Evolutionary conservation across 1,140 invertebrate genomes (phyloP).

Genomic region (Gerris buenoi): DNA sequence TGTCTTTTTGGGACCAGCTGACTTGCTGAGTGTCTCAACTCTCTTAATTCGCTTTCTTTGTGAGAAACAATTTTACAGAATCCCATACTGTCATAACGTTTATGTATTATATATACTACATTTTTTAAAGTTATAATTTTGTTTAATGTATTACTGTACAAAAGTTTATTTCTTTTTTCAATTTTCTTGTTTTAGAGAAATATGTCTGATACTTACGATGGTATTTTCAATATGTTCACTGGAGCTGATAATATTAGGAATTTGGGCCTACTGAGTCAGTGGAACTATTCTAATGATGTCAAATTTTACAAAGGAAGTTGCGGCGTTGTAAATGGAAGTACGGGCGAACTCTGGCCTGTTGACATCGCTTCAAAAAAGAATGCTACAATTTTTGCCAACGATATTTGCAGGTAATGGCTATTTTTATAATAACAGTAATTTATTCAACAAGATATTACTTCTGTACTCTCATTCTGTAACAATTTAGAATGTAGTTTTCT

Average conservation of each 20-base stretch:
- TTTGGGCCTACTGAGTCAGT: slow-evolving; percentile 46
- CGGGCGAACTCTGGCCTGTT: slow-evolving; percentile 60
- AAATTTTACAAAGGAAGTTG: slow-evolving; percentile 41
- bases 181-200: slow-evolving; percentile 42
- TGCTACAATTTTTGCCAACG: slow-evolving; percentile 44
- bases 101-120: no score
- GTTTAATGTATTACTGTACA: no score
- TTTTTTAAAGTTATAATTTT: no score
- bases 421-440: no score
- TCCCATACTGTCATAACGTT: no score
- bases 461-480: no score
- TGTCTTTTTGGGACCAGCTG: no score
- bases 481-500: neutral
- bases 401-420: slow-evolving; percentile 49
- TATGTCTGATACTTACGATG: slow-evolving; percentile 49
- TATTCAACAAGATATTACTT: no score
- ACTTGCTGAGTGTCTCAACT: no score
- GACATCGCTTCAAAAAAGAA: slow-evolving; percentile 35
- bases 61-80: no score
- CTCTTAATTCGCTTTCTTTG: no score
- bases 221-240: slow-evolving; percentile 55
- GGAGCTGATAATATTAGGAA: slow-evolving; percentile 40
- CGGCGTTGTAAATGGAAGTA: slow-evolving; percentile 46
- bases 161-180: no score
- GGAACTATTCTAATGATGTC: slow-evolving; percentile 50